Conservation (phyloP, 2,113 vertebrate genomes). For the Meles meles region DNA sequence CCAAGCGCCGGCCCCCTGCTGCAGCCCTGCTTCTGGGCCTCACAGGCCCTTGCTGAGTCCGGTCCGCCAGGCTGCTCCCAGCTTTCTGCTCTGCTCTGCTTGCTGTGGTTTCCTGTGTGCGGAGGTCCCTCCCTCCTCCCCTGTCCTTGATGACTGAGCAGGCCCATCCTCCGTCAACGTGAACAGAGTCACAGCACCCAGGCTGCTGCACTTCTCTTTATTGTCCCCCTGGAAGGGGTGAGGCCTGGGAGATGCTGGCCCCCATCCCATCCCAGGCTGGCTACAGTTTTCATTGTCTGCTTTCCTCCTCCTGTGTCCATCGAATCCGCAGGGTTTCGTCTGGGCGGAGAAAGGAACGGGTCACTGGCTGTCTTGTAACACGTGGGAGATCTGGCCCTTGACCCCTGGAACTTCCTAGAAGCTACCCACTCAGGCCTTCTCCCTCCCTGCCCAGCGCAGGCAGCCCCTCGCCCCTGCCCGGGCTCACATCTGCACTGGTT, state of each 20-base stretch:
- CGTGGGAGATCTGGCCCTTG: background rate
- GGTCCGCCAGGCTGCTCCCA: background rate
- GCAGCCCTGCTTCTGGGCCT: background rate
- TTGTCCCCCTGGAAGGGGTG: background rate
- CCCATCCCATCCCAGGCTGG: background rate
- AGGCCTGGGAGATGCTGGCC: background rate
- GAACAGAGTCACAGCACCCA: background rate
- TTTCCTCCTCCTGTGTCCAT: slow-evolving; percentile 50
- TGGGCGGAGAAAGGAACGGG: slow-evolving; percentile 6
- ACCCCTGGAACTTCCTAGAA: background rate
- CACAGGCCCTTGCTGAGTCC: background rate
- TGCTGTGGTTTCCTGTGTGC: background rate
- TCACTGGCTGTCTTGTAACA: background rate
- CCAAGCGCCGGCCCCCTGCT: background rate
- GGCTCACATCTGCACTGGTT: background rate
- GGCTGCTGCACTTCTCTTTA: slow-evolving; percentile 59
- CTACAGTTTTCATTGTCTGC: slow-evolving; percentile 16
- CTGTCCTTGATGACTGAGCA: background rate
- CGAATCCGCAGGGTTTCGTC: background rate
- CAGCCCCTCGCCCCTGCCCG: background rate
- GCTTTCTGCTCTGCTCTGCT: background rate
- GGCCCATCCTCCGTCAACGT: background rate
- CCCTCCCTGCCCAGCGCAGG: background rate
- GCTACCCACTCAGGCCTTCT: background rate
- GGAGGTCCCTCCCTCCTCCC: background rate